phyloP scores from a whole-genome alignment of 2,113 vertebrate species.

The Hemiprocne comata region DNA sequence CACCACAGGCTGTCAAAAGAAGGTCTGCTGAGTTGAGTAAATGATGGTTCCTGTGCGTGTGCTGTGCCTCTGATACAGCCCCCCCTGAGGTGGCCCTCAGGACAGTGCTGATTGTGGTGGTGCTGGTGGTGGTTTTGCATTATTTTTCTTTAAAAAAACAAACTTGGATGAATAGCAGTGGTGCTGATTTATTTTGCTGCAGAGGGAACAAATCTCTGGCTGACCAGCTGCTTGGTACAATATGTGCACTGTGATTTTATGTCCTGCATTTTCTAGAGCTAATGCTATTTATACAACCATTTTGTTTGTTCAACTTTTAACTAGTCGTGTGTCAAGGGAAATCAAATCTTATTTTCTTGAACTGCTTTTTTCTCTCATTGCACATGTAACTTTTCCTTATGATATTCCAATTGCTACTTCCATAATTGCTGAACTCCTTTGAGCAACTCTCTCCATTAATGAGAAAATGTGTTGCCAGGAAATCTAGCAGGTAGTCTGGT shows the following conservation, averaged over 20 bases:
- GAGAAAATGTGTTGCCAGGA: not conserved
- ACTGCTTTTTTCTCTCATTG: not conserved
- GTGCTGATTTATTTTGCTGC: not conserved
- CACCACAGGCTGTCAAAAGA: not conserved
- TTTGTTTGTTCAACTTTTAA: not conserved
- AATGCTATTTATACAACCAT: not conserved
- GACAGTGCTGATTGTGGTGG: not conserved
- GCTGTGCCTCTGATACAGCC: not conserved
- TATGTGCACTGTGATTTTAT: not conserved
- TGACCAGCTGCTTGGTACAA: not conserved
- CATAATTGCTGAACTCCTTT: not conserved
- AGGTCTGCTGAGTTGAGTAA: no score
- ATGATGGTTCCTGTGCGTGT: accelerated
- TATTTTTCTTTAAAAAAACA: not conserved
- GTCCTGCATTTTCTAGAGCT: not conserved
- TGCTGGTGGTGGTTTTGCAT: not conserved
- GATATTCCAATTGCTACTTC: not conserved
- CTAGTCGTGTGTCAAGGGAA: not conserved
- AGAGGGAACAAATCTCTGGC: not conserved
- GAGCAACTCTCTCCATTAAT: not conserved
- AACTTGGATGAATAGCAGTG: not conserved
- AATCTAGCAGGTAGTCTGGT: not conserved
- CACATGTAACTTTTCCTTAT: not conserved
- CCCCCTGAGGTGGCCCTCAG: not conserved
- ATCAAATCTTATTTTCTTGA: not conserved